phyloP scores from a whole-genome alignment of 1,140 invertebrate genomes.

The Trichogramma pretiosum region DNA sequence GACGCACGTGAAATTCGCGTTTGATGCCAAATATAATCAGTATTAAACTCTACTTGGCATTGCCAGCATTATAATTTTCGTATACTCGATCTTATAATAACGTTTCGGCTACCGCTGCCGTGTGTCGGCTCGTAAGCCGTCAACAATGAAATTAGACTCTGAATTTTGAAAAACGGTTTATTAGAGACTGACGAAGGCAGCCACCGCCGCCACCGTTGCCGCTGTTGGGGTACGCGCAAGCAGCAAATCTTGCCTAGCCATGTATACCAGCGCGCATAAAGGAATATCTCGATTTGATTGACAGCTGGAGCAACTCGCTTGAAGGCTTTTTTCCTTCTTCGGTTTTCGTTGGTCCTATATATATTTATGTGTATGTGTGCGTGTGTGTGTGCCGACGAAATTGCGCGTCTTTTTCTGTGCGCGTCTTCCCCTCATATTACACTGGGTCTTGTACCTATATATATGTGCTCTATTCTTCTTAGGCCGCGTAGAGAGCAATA shows the following conservation, averaged over 20 bases:
- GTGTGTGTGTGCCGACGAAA: background rate
- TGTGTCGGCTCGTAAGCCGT: too few species aligned
- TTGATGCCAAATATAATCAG: too few species aligned
- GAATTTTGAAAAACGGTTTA: constrained; percentile 17
- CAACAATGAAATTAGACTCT: constrained; percentile 16
- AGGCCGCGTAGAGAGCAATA: too few species aligned
- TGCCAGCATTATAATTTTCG: background rate
- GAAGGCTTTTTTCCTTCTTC: constrained; percentile 2
- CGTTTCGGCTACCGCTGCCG: too few species aligned
- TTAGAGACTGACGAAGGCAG: background rate
- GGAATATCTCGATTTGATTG: constrained; percentile 21
- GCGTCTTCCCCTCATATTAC: constrained; percentile 3
- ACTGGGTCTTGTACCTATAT: background rate
- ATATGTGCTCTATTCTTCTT: constrained; percentile 3
- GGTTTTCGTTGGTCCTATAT: background rate
- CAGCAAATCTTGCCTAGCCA: too few species aligned
- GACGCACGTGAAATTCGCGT: too few species aligned
- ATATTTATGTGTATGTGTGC: too few species aligned
- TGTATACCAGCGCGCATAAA: too few species aligned
- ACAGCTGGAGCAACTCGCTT: constrained; percentile 23
- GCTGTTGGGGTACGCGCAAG: too few species aligned
- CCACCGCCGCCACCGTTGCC: background rate
- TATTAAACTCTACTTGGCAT: background rate
- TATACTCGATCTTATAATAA: background rate
- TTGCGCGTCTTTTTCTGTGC: background rate